Evolutionary conservation across 2,888 invertebrate species (phyloP).

Genomic region (Cryptocephalus primarius): DNA sequence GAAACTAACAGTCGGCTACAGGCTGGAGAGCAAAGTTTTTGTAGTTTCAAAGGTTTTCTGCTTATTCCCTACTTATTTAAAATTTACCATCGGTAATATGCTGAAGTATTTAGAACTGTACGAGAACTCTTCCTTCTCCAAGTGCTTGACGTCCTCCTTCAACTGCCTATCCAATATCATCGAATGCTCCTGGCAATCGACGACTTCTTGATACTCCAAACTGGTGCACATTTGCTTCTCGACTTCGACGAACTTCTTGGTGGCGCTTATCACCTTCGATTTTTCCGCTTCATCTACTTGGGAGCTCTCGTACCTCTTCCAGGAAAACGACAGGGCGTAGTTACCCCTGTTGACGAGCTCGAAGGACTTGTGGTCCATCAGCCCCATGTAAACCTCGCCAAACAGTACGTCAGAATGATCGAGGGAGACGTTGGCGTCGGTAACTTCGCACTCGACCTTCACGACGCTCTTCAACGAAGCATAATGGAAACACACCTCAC

Average conservation of each 20-base stretch:
- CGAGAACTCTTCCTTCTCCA: slow-evolving; percentile 26
- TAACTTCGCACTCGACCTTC: slow-evolving; percentile 36
- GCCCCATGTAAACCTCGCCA: slow-evolving; percentile 46
- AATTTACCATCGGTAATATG: slow-evolving; percentile 15
- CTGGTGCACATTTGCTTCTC: slow-evolving; percentile 22
- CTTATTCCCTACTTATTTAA: too few relatives aligned
- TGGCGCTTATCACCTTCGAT: slow-evolving; percentile 16
- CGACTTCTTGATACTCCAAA: slow-evolving; percentile 24
- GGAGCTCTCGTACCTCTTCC: slow-evolving; percentile 43
- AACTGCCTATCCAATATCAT: slow-evolving; percentile 36
- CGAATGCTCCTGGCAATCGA: slow-evolving; percentile 25
- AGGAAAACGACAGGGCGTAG: slow-evolving; percentile 43
- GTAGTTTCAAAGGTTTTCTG: too few relatives aligned
- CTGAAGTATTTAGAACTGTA: slow-evolving; percentile 20
- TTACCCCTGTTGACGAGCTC: slow-evolving; percentile 46
- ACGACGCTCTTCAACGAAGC: slow-evolving; percentile 19
- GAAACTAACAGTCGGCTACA: too few relatives aligned
- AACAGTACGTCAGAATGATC: slow-evolving; percentile 43
- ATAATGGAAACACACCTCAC: slow-evolving; percentile 2
- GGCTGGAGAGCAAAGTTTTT: too few relatives aligned
- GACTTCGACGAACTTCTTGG: slow-evolving; percentile 11
- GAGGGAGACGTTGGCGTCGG: slow-evolving; percentile 40
- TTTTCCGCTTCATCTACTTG: slow-evolving; percentile 31
- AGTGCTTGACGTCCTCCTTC: slow-evolving; percentile 31
- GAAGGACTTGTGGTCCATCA: slow-evolving; percentile 38